Conservation (phyloP, 2,113 vertebrate genomes). For the Morone saxatilis region DNA sequence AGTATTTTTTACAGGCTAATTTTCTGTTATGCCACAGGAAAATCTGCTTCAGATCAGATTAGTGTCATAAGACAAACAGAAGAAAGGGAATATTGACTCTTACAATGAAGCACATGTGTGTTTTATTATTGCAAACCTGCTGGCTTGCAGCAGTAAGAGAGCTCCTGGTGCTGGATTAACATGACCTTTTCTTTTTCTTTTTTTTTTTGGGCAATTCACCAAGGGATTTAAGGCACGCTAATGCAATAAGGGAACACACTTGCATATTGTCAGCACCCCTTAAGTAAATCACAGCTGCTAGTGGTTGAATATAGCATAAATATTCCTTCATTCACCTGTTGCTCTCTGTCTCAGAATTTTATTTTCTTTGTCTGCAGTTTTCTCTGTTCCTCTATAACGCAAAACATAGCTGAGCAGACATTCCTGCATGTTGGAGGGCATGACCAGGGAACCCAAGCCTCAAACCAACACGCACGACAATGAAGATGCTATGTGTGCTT, state of each 20-base stretch:
- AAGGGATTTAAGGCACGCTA: constrained; percentile 23
- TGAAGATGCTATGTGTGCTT: constrained; percentile 5
- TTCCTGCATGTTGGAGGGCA: constrained; percentile 48
- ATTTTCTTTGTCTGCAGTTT: constrained; percentile 3
- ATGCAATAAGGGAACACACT: constrained; percentile 18
- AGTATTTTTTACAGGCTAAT: neutral
- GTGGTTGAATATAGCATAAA: neutral
- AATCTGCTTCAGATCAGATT: constrained; percentile 71
- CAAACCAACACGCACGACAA: neutral
- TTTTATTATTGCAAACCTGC: constrained; percentile 47
- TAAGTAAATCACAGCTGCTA: constrained; percentile 35
- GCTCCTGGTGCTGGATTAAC: constrained; percentile 48
- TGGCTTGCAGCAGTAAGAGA: constrained; percentile 3
- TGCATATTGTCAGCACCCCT: constrained; percentile 24
- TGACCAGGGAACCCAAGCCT: constrained; percentile 17
- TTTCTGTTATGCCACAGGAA: constrained; percentile 13
- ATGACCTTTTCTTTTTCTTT: constrained; percentile 1
- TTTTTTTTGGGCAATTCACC: constrained; percentile 26
- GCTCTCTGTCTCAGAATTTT: constrained; percentile 15
- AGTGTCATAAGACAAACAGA: constrained; percentile 46
- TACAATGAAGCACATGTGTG: constrained; percentile 57
- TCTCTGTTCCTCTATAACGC: constrained; percentile 14
- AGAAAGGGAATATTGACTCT: constrained; percentile 49
- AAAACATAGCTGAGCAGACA: constrained; percentile 40
- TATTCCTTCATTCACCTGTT: constrained; percentile 40